Evolutionary conservation across 30 jellyfish, hydroid and myxozoan genomes (phyloP).

Genomic region (Cassiopea andromeda): DNA sequence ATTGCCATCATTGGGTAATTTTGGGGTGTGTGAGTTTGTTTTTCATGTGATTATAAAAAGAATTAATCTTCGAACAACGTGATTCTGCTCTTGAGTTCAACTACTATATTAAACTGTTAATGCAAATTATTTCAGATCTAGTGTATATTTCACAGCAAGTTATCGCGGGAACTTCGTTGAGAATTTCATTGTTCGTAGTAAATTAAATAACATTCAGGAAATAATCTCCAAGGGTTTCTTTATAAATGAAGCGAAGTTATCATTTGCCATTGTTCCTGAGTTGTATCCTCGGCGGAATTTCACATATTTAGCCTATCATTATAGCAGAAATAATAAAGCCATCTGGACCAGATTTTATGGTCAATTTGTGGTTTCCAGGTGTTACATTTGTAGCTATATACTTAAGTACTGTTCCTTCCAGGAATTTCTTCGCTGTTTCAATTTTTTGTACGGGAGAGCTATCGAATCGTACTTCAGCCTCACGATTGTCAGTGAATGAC

Average conservation of each 20-base stretch:
- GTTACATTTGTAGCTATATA: constrained; percentile 86
- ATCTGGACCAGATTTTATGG: constrained; percentile 80
- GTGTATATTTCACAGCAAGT: neutral
- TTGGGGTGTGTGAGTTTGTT: too few species aligned
- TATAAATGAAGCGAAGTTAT: too few species aligned
- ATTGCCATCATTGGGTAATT: too few species aligned
- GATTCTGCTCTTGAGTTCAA: too few species aligned
- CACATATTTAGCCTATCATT: constrained; percentile 77
- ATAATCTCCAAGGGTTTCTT: neutral
- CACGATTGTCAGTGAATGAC: constrained; percentile 98
- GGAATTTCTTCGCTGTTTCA: constrained; percentile 88
- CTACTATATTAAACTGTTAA: too few species aligned
- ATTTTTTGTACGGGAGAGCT: constrained; percentile 52
- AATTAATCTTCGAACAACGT: too few species aligned
- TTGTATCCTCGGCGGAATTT: too few species aligned
- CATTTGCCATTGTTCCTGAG: too few species aligned
- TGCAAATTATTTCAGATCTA: too few species aligned
- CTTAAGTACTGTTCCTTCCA: constrained; percentile 95
- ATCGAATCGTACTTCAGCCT: constrained; percentile 87
- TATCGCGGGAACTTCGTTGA: neutral
- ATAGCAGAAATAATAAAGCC: constrained; percentile 95
- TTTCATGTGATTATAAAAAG: too few species aligned
- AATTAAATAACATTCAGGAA: neutral
- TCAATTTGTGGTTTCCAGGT: constrained; percentile 94
- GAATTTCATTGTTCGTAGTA: neutral